Base-by-base conservation (phyloP, 2,888 invertebrate genomes). In the Frankliniella intonsa region DNA sequence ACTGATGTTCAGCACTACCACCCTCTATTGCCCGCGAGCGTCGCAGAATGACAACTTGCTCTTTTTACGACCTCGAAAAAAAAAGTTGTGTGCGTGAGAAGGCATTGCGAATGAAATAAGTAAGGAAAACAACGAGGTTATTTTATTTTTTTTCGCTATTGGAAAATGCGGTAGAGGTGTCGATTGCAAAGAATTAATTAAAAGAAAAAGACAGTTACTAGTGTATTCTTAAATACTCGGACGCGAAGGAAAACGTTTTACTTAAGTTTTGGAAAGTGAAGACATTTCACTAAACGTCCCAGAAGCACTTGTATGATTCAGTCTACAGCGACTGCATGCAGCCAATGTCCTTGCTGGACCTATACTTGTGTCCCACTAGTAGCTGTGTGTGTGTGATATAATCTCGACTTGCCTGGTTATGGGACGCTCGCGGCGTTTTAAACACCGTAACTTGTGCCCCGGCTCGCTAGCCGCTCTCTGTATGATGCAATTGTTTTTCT, bases 401-500 rank as follows among this genome's bases (percentile, higher is more conserved):
- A 76, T 76, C 69, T 76, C 69, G 11, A n/a, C 38, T 38, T 38
- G 38, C 38, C 38, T 38, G 38, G 38, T 3, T 38, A 38, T 38
- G 5, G 38, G 38, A 38, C 3, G 38, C 38, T 38, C 38, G 38
- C 38, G 38, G 38, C 5, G 38, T 38, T 38, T 38, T 38, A 38
- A 38, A 5, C 38, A 5, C 38, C 38, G 38, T 38, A 38, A 38
- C 38, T 5, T 38, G 38, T 38, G 3, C 38, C 38, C 3, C 5
- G 38, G 38, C 38, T 38, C 38, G 38, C 38, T 38, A 38, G 38
- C 38, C 3, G 38, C 38, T 38, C 38, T 38, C 38, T 38, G 38
- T 38, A 76, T 76, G 69, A 76, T 25, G 69, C 25, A 76, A 76
- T 22, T 76, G 22, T 76, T 76, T 22, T 76, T 69, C 69, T 22